Evolutionary conservation across 2,797 vertebrate genomes (phyloP), one percentile per base, ranked within the genome.

Genomic region (Neostethus bicornis): DNA sequence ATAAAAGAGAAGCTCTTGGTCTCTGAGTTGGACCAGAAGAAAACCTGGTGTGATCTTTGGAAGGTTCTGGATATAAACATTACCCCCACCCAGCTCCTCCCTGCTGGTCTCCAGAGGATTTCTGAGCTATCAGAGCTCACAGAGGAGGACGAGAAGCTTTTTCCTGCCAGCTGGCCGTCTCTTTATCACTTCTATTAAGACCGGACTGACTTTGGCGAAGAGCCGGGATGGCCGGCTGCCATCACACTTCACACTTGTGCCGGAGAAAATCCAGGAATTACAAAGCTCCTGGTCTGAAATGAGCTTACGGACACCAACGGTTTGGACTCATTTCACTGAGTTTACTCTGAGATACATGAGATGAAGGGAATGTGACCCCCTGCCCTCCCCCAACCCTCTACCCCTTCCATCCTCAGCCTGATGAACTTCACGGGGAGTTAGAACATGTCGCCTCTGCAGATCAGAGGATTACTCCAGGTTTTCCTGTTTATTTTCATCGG

Each of bases 131-230:
- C 60, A 38, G 59, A 14, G 42, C 64, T 51, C 38, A 34, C 14
- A 20, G 37, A 69, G 55, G 43, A 55, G 51, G 32, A 51, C 5
- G 11, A 14, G 23, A 31, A 61, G 48, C 70, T 56, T 62, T 70
- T 65, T 74, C 43, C 60, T 76, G 77, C 77, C 84, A 85, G 84
- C 79, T 85, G 85, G 83, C 65, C 53, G 61, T 60, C 61, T 81
- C 73, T 86, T 84, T 81, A 87, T 85, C 84, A 68, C 76, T 70
- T 74, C 76, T 75, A 84, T 87, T 84, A 86, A 73, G 77, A 64
- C 55, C 51, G 35, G 29, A 61, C 63, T 1, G 39, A 14, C 8
- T 53, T 39, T 37, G 48, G 53, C 47, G 20, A 29, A 3, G 34
- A 17, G 63, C 63, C 49, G 34, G 11, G 28, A 4, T 14, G 42